Percentiles rank a stretch among this genome's conserved stretches.
Evolutionary conservation across 2,888 invertebrate species (phyloP).

Genomic region (Erpobdella octoculata): DNA sequence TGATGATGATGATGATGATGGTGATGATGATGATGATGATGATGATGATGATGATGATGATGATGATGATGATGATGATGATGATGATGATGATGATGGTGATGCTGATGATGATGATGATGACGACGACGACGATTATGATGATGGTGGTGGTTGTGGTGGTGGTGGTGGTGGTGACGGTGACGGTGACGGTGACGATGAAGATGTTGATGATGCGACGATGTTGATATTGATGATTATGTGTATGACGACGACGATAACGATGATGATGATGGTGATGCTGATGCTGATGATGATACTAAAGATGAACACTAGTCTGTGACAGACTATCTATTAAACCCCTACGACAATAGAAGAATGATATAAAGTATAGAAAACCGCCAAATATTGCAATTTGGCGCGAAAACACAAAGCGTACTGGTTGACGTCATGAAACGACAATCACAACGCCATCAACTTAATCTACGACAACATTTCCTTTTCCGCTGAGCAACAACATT

Average conservation of each 20-base stretch:
- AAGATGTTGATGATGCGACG: too few species aligned
- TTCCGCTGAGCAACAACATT: too few species aligned
- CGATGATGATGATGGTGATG: neutral
- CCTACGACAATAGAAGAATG: too few species aligned
- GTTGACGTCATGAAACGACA: too few species aligned
- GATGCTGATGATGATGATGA: conserved; percentile 16
- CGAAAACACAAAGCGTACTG: too few species aligned
- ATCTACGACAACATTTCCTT: too few species aligned
- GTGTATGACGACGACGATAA: conserved; percentile 12
- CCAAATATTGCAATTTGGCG: too few species aligned
- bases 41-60: conserved; percentile 17
- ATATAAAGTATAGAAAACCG: too few species aligned
- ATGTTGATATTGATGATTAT: conserved; percentile 15
- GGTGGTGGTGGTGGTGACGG: neutral
- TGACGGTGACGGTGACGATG: neutral
- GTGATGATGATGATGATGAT: conserved; percentile 10
- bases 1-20: conserved; percentile 18
- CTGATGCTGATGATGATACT: too few species aligned
- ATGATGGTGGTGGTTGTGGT: neutral
- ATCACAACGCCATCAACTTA: too few species aligned
- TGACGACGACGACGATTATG: neutral
- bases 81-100: conserved; percentile 11
- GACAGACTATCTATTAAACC: too few species aligned
- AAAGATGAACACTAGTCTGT: too few species aligned
- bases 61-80: conserved; percentile 23